Evolutionary conservation across 2,113 vertebrate species (phyloP).

Genomic region (Cavia porcellus): DNA sequence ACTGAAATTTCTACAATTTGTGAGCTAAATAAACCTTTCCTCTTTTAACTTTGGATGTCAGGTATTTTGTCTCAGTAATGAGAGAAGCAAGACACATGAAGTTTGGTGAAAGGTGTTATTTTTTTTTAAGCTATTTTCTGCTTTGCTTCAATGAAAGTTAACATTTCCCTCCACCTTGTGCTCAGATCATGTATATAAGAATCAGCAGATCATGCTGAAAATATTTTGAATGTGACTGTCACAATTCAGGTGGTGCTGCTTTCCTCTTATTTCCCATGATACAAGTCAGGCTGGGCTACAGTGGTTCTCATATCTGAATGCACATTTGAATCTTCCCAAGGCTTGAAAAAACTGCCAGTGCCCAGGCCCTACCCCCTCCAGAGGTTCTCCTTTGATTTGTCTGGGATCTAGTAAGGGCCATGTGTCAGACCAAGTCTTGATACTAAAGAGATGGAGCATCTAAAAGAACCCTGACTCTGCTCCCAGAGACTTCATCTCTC

Average conservation of each 20-base stretch:
- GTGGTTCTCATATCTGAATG: background rate
- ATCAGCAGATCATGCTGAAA: background rate
- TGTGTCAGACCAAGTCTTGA: conserved; percentile 37
- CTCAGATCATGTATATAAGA: conserved; percentile 18
- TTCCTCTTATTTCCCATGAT: conserved; percentile 7
- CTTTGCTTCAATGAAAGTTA: conserved; percentile 49
- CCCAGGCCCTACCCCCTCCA: background rate
- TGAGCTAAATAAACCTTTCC: background rate
- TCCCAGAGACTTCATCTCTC: conserved; percentile 66
- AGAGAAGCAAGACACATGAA: background rate
- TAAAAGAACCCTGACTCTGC: conserved; percentile 56
- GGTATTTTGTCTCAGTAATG: background rate
- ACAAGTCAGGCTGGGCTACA: background rate
- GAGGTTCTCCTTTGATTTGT: background rate
- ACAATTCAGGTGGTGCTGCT: background rate
- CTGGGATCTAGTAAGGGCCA: background rate
- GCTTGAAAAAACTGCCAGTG: background rate
- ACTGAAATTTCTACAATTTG: background rate
- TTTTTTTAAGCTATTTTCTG: conserved; percentile 16
- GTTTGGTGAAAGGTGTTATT: background rate
- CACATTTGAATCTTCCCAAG: background rate
- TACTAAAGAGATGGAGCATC: conserved; percentile 56
- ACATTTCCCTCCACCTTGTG: background rate
- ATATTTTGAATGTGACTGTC: conserved; percentile 30
- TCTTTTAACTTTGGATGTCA: background rate